phyloP scores from a whole-genome alignment of 64 coral and sea anemone genomes.

The Montipora cactus region DNA sequence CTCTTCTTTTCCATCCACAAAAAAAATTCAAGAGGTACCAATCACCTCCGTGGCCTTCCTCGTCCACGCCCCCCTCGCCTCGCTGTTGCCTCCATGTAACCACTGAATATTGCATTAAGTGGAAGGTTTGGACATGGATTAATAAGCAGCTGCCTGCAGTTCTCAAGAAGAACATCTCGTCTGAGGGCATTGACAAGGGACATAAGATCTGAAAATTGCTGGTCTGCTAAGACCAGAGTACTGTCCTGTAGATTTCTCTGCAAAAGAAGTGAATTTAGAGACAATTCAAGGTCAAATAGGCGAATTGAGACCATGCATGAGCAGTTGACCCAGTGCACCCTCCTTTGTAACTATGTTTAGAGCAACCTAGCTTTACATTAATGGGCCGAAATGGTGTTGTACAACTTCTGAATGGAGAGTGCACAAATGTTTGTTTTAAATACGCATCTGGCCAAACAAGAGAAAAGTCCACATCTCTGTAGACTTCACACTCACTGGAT shows the following conservation, averaged over 20 bases:
- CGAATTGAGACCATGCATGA: no score
- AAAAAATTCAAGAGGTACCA: background rate
- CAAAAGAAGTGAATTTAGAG: background rate
- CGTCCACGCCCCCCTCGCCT: slow-evolving; percentile 30
- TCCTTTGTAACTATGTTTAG: no score
- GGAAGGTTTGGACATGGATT: slow-evolving; percentile 85
- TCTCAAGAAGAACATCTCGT: slow-evolving; percentile 37
- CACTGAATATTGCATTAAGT: slow-evolving; percentile 72
- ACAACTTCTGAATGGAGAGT: no score
- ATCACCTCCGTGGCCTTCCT: slow-evolving; percentile 8
- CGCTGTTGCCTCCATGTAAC: slow-evolving; percentile 30
- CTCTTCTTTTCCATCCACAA: no score
- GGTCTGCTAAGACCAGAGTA: slow-evolving; percentile 36
- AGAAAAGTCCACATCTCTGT: no score
- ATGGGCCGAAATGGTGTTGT: no score
- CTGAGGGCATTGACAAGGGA: slow-evolving; percentile 69
- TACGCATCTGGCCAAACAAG: no score
- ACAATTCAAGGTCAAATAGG: background rate
- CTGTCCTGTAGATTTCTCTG: slow-evolving; percentile 21
- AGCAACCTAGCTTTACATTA: no score
- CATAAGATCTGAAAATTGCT: slow-evolving; percentile 61
- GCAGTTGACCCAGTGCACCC: no score
- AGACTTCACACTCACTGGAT: no score
- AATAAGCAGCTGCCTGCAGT: slow-evolving; percentile 60
- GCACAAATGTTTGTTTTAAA: no score